These are phyloP conservation scores for Sympetrum striolatum DNA, from an alignment of 2,888 invertebrate species.

Conservation along the genomic window DNA sequence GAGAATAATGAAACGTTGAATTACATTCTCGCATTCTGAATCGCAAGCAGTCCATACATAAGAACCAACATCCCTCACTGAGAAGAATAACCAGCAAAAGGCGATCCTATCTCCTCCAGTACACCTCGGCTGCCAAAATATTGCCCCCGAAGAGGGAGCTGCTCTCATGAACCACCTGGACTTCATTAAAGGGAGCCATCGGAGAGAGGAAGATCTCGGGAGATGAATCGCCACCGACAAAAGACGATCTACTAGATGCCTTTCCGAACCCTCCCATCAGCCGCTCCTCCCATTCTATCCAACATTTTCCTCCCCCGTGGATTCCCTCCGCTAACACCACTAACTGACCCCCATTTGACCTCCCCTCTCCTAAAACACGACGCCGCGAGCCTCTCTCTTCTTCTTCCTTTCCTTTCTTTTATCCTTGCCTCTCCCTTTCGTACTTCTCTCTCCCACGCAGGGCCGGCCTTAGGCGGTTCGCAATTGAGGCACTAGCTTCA, in stretches of 20 bases:
- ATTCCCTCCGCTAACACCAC: background rate
- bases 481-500: no score
- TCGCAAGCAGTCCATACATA: no score
- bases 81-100: background rate
- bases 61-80: no score
- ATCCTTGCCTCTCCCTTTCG: background rate
- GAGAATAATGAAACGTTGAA: no score
- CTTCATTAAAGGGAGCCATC: background rate
- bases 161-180: background rate
- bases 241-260: background rate
- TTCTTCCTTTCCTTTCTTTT: background rate
- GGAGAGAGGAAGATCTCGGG: background rate
- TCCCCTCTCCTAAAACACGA: background rate
- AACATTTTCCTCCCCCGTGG: background rate
- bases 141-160: background rate
- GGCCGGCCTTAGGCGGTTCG: no score
- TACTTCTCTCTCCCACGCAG: background rate
- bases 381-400: background rate
- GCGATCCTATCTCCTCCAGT: background rate
- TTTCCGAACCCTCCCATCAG: background rate
- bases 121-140: background rate
- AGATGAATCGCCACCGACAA: background rate
- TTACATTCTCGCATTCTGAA: no score
- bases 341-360: background rate
- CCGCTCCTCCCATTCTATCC: background rate